Evolutionary conservation across 2,113 vertebrate genomes (phyloP).

Genomic region (Leucopsar rothschildi): DNA sequence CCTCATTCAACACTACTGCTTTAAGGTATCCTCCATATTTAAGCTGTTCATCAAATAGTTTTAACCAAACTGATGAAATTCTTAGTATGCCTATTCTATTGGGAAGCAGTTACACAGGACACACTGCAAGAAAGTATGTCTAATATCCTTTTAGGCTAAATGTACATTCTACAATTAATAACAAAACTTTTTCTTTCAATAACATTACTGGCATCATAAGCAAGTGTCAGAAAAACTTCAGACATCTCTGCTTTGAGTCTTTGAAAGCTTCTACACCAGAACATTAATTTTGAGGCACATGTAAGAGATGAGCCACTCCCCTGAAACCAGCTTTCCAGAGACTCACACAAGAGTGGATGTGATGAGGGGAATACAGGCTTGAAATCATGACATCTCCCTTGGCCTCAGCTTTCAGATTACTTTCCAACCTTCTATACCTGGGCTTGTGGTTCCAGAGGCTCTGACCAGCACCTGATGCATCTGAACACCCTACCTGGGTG

Average conservation of each 20-base stretch:
- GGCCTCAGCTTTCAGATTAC: not conserved
- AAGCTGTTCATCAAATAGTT: not conserved
- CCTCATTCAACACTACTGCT: not conserved
- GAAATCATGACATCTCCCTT: not conserved
- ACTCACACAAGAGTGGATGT: not conserved
- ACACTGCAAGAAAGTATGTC: not conserved
- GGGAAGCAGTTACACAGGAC: not conserved
- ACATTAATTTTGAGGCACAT: rapidly evolving
- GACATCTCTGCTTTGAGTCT: not conserved
- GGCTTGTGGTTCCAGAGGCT: not conserved
- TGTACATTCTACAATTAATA: not conserved
- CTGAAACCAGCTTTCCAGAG: not conserved
- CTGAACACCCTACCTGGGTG: not conserved
- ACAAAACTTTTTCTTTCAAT: not conserved
- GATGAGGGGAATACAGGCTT: not conserved
- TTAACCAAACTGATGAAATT: not conserved
- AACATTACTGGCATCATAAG: not conserved
- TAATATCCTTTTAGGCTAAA: not conserved
- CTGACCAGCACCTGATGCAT: not conserved
- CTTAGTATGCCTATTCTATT: not conserved
- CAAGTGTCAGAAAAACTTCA: not conserved
- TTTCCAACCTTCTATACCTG: not conserved
- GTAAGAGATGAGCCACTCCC: not conserved
- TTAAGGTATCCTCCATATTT: not conserved
- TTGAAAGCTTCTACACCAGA: not conserved